phyloP scores from a whole-genome alignment of 1,140 invertebrate genomes.

The Drosophila subobscura region DNA sequence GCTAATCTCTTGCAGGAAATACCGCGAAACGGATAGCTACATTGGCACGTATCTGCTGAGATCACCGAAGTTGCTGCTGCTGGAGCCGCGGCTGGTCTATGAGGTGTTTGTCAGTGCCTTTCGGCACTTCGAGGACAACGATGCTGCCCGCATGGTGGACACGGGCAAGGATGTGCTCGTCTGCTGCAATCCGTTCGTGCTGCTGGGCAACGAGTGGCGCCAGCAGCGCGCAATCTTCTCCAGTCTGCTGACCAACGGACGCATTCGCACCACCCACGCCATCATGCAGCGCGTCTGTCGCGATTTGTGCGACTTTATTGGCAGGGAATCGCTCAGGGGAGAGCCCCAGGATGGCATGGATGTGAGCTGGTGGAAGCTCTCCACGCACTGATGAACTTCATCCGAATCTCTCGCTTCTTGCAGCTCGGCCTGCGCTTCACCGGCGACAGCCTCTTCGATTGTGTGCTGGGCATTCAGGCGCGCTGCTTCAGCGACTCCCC shows the following conservation, averaged over 20 bases:
- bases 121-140: slow-evolving; percentile 83
- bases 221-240: slow-evolving; percentile 84
- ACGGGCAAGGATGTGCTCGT: slow-evolving; percentile 82
- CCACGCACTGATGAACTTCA: too few species aligned
- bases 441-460: slow-evolving; percentile 84
- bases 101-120: slow-evolving; percentile 85
- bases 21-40: slow-evolving; percentile 60
- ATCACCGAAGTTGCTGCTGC: slow-evolving; percentile 83
- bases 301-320: slow-evolving; percentile 56
- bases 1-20: slow-evolving; percentile 21
- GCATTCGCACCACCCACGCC: slow-evolving; percentile 65
- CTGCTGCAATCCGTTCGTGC: slow-evolving; percentile 84
- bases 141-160: slow-evolving; percentile 75
- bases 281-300: slow-evolving; percentile 62
- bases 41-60: slow-evolving; percentile 83
- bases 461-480: slow-evolving; percentile 84
- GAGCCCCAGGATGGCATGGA: slow-evolving; percentile 52
- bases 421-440: slow-evolving; percentile 83
- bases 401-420: neutral
- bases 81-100: slow-evolving; percentile 85
- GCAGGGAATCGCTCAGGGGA: neutral
- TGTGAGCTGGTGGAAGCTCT: slow-evolving; percentile 26
- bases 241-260: slow-evolving; percentile 85
- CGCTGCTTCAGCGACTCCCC: slow-evolving; percentile 59
- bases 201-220: slow-evolving; percentile 85